phyloP scores from a whole-genome alignment of 2,888 invertebrate species.

The Clivina fossor region DNA sequence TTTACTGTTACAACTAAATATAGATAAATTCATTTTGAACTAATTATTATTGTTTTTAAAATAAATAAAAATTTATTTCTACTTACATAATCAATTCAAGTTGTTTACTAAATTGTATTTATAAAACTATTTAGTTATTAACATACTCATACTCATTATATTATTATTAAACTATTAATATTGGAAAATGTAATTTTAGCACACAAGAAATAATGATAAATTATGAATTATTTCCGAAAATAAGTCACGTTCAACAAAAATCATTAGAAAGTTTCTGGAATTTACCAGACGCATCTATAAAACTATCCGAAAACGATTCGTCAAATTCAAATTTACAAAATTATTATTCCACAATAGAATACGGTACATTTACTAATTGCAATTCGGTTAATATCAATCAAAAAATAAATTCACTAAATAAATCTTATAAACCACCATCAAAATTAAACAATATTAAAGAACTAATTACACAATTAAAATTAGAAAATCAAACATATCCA shows the following conservation, averaged over 20 bases:
- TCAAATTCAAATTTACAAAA: conserved; percentile 17
- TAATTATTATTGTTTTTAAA: no score
- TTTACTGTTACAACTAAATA: conserved; percentile 9
- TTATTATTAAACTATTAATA: no score
- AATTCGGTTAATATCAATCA: conserved; percentile 23
- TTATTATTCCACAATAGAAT: conserved; percentile 34
- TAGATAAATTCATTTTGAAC: background rate
- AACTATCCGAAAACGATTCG: conserved; percentile 29
- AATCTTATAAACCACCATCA: conserved; percentile 25
- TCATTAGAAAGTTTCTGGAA: conserved; percentile 48
- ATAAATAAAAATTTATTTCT: no score
- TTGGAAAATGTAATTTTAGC: conserved; percentile 44
- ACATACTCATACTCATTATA: no score
- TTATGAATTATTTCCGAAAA: conserved; percentile 60
- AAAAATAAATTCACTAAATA: background rate
- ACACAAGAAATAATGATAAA: conserved; percentile 50
- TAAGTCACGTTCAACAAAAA: conserved; percentile 67
- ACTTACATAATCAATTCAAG: no score
- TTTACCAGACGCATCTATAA: conserved; percentile 44
- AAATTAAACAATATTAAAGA: conserved; percentile 46
- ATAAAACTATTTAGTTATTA: no score
- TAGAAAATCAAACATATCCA: conserved; percentile 63
- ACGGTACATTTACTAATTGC: conserved; percentile 27
- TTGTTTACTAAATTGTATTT: no score
- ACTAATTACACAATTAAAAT: conserved; percentile 60